These are phyloP conservation scores for Polymixis flavicincta DNA, from an alignment of 2,888 invertebrate genomes.

Conservation along the genomic window DNA sequence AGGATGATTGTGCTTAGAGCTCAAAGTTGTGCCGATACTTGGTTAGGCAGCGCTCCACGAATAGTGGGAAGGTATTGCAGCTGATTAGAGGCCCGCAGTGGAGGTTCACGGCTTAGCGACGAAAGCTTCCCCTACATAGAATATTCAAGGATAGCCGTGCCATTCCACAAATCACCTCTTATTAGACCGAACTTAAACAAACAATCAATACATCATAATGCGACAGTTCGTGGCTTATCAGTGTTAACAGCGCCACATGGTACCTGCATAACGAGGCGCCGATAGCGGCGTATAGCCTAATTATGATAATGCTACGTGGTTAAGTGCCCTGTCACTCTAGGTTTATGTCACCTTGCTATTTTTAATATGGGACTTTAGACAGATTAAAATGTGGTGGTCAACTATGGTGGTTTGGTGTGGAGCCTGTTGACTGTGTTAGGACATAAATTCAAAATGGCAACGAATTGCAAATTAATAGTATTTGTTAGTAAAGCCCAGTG, in stretches of 20 bases:
- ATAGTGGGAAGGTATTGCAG: neutral
- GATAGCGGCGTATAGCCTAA: slow-evolving; percentile 54
- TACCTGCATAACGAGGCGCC: slow-evolving; percentile 44
- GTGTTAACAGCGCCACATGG: slow-evolving; percentile 46
- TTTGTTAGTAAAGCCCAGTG: no score
- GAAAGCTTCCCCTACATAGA: neutral
- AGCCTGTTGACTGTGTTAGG: neutral
- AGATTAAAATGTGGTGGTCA: neutral
- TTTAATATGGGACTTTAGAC: neutral
- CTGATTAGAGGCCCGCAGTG: neutral
- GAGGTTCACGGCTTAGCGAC: neutral
- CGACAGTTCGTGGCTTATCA: slow-evolving; percentile 56
- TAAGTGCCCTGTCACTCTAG: slow-evolving; percentile 32
- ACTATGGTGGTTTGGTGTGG: neutral
- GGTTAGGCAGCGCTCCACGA: neutral
- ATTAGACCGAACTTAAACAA: slow-evolving; percentile 14
- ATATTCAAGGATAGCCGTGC: neutral
- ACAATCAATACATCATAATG: slow-evolving; percentile 30
- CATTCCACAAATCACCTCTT: slow-evolving; percentile 9
- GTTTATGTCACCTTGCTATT: slow-evolving; percentile 23
- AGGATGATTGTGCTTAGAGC: no score
- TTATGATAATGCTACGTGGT: slow-evolving; percentile 51
- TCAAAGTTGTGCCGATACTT: neutral
- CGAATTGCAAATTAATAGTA: no score
- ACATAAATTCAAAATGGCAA: neutral